Conservation (phyloP, 2,888 invertebrate genomes). For the Drosophila pegasa region DNA sequence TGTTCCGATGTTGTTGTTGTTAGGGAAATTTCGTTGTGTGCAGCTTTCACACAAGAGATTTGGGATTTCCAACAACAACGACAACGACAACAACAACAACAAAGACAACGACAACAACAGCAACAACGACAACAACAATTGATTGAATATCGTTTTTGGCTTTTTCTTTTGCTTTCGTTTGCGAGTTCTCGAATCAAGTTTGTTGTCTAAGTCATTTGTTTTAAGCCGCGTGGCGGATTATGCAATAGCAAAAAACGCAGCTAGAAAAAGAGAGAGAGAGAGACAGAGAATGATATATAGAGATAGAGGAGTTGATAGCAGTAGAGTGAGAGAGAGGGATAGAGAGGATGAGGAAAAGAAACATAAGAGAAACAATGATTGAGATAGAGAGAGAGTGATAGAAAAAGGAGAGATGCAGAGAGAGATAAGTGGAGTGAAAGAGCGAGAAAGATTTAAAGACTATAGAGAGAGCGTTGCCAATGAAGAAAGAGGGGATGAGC, state of each 20-base stretch:
- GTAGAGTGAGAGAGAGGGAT: background rate
- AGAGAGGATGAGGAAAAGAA: background rate
- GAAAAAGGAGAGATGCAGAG: too few species aligned
- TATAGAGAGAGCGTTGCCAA: too few species aligned
- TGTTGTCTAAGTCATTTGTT: conserved; percentile 62
- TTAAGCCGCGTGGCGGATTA: conserved; percentile 4
- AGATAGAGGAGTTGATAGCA: background rate
- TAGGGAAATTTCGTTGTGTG: conserved; percentile 59
- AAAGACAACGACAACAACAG: conserved; percentile 26
- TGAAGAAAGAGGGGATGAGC: background rate
- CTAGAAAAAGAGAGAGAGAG: background rate
- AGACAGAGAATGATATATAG: background rate
- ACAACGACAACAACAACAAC: background rate
- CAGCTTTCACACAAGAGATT: conserved; percentile 68
- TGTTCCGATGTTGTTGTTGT: conserved; percentile 10
- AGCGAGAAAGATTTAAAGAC: too few species aligned
- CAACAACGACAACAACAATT: conserved; percentile 2
- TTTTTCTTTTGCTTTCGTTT: background rate
- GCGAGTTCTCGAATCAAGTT: conserved; percentile 37
- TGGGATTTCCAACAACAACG: conserved; percentile 34
- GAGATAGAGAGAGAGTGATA: too few species aligned
- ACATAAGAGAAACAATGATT: too few species aligned
- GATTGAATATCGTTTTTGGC: conserved; percentile 25
- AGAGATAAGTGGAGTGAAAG: too few species aligned
- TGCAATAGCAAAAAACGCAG: background rate